Conservation (phyloP, 2,113 vertebrate genomes). For the Grantiella picta region DNA sequence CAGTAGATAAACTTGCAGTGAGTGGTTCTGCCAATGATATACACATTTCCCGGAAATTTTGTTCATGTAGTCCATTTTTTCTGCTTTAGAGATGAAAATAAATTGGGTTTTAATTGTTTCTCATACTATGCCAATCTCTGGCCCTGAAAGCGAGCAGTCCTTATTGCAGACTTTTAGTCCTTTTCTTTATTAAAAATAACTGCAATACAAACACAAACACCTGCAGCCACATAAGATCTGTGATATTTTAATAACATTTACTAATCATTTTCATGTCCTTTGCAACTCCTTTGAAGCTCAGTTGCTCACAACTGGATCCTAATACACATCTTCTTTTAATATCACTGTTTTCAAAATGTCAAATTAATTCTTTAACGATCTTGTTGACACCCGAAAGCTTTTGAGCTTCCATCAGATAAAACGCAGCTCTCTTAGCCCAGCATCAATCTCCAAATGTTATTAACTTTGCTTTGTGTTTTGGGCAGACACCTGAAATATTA, state of each 20-base stretch:
- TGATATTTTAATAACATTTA: neutral
- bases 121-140: neutral
- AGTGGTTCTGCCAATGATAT: neutral
- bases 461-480: neutral
- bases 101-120: neutral
- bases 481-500: neutral
- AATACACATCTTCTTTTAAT: neutral
- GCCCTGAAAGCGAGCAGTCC: neutral
- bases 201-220: neutral
- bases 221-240: neutral
- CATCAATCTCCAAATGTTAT: neutral
- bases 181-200: neutral
- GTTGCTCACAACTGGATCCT: neutral
- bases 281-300: neutral
- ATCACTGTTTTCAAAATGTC: neutral
- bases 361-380: neutral
- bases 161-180: neutral
- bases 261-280: neutral
- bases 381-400: neutral
- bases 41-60: too few relatives aligned
- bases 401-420: neutral
- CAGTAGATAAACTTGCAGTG: neutral
- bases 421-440: neutral
- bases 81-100: neutral
- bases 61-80: neutral